Percentiles rank a stretch among this genome's conserved stretches.
Evolutionary conservation across 2,888 invertebrate species (phyloP).

Genomic region (Aradus depressus): DNA sequence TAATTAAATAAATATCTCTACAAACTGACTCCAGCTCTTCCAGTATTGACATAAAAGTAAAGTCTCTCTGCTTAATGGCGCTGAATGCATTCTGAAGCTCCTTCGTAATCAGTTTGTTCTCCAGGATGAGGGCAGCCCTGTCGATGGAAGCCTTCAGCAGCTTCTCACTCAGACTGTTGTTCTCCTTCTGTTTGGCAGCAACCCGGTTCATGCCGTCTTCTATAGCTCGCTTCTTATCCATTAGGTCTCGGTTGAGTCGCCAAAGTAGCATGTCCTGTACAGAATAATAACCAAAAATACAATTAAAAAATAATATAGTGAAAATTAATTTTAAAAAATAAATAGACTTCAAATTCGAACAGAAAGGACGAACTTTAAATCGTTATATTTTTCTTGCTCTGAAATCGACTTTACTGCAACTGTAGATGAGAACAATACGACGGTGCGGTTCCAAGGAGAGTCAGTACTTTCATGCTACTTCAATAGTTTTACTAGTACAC

Average conservation of each 20-base stretch:
- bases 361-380: no score
- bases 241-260: constrained; percentile 22
- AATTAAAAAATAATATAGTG: no score
- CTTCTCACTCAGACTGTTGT: constrained; percentile 3
- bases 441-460: no score
- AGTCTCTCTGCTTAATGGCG: constrained; percentile 5
- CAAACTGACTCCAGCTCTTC: constrained; percentile 9
- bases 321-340: no score
- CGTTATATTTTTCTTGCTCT: no score
- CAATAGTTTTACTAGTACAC: no score
- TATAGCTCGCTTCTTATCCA: constrained; percentile 19
- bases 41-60: neutral
- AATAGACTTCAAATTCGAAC: no score
- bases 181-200: constrained; percentile 7
- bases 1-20: no score
- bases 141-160: constrained; percentile 10
- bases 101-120: constrained; percentile 5
- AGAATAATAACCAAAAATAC: no score
- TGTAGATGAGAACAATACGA: no score
- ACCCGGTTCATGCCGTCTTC: constrained; percentile 7
- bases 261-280: constrained; percentile 24
- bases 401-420: no score
- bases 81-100: constrained; percentile 12
- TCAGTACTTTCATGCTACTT: no score
- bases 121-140: constrained; percentile 7